phyloP scores from a whole-genome alignment of 2,113 vertebrate species.

The Eclectus roratus region DNA sequence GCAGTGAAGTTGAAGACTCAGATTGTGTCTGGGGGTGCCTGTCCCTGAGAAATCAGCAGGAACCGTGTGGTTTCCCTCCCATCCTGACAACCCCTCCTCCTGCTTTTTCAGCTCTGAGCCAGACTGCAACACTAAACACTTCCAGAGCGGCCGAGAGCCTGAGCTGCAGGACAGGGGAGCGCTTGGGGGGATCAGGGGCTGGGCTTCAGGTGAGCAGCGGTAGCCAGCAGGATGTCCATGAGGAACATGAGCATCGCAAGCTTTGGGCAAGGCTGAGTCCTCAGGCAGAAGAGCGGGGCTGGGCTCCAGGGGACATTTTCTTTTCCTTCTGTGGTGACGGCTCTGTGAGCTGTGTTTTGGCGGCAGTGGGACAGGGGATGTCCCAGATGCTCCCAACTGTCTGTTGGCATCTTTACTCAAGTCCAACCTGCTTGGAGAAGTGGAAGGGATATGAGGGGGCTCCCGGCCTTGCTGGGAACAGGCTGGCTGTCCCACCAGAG shows the following conservation, averaged over 20 bases:
- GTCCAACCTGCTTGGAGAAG: background rate
- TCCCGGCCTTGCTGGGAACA: background rate
- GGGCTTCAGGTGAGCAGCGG: constrained; percentile 79
- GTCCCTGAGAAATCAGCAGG: constrained; percentile 54
- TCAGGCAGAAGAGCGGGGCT: constrained; percentile 70
- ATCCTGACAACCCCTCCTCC: constrained; percentile 64
- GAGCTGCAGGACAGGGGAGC: constrained; percentile 63
- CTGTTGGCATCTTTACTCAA: background rate
- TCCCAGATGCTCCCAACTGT: background rate
- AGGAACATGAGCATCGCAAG: constrained; percentile 74
- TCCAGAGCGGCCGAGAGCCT: constrained; percentile 81
- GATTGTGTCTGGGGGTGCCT: constrained; percentile 66
- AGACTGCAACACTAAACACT: constrained; percentile 79
- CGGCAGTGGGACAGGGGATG: constrained; percentile 54
- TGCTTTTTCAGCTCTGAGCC: constrained; percentile 74
- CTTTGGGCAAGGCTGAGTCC: constrained; percentile 76
- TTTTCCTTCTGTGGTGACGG: constrained; percentile 78
- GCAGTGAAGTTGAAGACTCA: constrained; percentile 78
- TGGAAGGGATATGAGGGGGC: background rate
- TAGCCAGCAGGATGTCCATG: constrained; percentile 71
- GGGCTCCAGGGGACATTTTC: constrained; percentile 76
- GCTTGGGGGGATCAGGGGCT: constrained; percentile 79
- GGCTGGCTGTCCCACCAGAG: constrained; percentile 4
- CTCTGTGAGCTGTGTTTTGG: constrained; percentile 63
- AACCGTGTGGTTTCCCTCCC: constrained; percentile 55